Evolutionary conservation across 2,797 vertebrate genomes (phyloP).

Genomic region (Eulemur albifrons): DNA sequence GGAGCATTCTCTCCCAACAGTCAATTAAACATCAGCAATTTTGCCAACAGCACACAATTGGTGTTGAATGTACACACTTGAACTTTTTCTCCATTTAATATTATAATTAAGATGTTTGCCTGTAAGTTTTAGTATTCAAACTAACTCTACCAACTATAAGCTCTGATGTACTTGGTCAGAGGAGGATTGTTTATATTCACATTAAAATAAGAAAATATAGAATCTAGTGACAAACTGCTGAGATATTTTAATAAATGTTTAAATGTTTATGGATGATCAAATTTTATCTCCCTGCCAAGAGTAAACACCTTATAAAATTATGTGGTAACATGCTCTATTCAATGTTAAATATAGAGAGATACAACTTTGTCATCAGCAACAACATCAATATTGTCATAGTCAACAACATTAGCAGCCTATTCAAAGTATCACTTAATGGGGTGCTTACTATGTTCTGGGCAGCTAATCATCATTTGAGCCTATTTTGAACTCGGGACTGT

Average conservation of each 20-base stretch:
- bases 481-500: too few species aligned
- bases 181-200: background rate
- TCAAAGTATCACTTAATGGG: background rate
- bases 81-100: background rate
- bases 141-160: background rate
- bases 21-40: background rate
- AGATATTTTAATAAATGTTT: background rate
- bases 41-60: background rate
- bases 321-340: background rate
- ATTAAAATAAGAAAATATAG: background rate
- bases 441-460: background rate
- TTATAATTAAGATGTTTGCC: background rate
- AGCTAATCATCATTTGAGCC: background rate
- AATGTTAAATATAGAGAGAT: background rate
- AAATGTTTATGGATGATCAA: background rate
- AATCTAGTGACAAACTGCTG: background rate
- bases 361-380: background rate
- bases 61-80: background rate
- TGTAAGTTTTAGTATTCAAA: background rate
- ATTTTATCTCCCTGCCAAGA: background rate
- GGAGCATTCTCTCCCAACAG: background rate
- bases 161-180: background rate
- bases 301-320: background rate
- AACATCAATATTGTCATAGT: background rate
- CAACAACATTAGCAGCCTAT: background rate